A percentile compares a stretch with the other conserved stretches of the same genome.
Conservation (phyloP, 1,140 invertebrate genomes). For the Paramacrobiotus metropolitanus region DNA sequence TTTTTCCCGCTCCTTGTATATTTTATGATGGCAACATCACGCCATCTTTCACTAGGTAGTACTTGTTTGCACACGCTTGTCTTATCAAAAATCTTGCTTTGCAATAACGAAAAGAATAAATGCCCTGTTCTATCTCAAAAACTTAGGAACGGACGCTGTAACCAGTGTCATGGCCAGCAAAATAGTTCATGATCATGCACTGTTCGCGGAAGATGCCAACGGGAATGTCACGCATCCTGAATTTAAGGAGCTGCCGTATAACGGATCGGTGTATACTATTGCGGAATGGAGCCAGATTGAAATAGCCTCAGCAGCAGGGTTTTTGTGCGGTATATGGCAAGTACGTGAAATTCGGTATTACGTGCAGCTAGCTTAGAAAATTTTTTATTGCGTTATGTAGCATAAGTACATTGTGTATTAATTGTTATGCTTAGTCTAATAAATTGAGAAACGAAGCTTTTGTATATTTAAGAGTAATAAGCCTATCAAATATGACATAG, state of each 20-base stretch:
- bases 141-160: background rate
- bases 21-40: too few species aligned
- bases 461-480: too few species aligned
- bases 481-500: too few species aligned
- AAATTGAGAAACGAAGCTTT: too few species aligned
- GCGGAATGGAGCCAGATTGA: background rate
- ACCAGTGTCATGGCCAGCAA: constrained; percentile 2
- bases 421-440: too few species aligned
- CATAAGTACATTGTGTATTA: too few species aligned
- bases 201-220: background rate
- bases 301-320: background rate
- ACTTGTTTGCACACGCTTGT: too few species aligned
- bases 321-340: background rate
- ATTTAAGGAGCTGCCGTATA: background rate
- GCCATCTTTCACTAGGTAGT: too few species aligned
- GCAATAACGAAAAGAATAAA: too few species aligned
- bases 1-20: too few species aligned
- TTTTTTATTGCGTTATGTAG: background rate
- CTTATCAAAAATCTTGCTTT: too few species aligned
- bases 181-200: background rate
- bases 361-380: background rate
- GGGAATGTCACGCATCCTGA: background rate
- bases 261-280: background rate
- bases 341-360: background rate
- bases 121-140: too few species aligned